Percentiles rank a stretch among this genome's conserved stretches.
phyloP scores from a whole-genome alignment of 2,888 invertebrate species.

The Nephrotoma flavescens region DNA sequence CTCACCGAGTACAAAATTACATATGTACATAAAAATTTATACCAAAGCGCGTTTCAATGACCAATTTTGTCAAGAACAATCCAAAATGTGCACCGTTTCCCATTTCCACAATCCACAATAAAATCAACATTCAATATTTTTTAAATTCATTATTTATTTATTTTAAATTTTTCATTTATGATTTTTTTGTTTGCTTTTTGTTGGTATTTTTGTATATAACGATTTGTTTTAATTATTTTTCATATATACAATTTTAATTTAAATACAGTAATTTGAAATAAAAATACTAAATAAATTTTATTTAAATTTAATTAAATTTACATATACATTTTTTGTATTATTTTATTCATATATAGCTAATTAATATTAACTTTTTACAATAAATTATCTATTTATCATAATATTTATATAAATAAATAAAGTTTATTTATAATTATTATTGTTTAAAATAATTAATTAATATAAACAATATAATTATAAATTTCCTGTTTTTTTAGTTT shows the following conservation, averaged over 20 bases:
- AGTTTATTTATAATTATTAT: background rate
- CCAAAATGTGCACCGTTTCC: too few relatives aligned
- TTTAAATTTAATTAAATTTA: background rate
- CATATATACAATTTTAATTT: background rate
- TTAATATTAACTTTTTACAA: background rate
- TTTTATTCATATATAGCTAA: background rate
- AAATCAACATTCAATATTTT: background rate
- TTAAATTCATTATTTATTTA: background rate
- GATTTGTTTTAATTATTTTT: background rate
- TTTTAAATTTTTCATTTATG: background rate
- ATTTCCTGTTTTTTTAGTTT: background rate
- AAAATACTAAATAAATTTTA: background rate
- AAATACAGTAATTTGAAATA: background rate
- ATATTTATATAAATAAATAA: background rate
- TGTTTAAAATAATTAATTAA: background rate
- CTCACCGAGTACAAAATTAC: too few relatives aligned
- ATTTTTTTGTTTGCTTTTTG: background rate
- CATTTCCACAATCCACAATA: background rate
- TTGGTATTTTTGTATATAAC: background rate
- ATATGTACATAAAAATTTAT: too few relatives aligned
- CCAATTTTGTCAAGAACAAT: too few relatives aligned
- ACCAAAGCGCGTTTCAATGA: too few relatives aligned
- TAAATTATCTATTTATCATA: background rate
- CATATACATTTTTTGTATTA: background rate
- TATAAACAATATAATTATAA: background rate